Percentiles rank a stretch among this genome's conserved stretches.
Evolutionary conservation across 2,113 vertebrate genomes (phyloP).

Genomic region (Butorides virescens): DNA sequence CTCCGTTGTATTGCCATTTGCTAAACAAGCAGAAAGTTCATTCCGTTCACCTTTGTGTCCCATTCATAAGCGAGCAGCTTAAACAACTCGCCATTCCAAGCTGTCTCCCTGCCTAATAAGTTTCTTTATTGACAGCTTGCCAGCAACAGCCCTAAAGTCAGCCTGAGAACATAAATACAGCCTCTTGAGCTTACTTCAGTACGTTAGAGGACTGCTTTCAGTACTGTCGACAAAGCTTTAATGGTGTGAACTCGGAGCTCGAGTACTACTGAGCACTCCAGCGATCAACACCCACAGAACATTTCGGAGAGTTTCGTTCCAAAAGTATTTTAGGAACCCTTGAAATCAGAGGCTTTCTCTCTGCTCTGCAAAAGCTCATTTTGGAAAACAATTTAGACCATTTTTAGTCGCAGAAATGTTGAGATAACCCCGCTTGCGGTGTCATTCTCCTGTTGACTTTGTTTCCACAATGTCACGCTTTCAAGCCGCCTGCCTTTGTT

Average conservation of each 20-base stretch:
- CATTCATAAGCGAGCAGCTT: not conserved
- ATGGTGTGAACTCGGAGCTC: conserved; percentile 36
- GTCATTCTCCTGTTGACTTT: not conserved
- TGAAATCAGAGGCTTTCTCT: conserved; percentile 67
- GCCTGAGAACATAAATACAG: conserved; percentile 59
- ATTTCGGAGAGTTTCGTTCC: conserved; percentile 20
- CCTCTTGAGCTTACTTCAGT: conserved; percentile 46
- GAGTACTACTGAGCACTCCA: conserved; percentile 53
- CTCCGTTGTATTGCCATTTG: not conserved
- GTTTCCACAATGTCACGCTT: not conserved
- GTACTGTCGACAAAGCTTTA: conserved; percentile 50
- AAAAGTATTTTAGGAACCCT: conserved; percentile 62
- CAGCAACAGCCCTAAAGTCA: conserved; percentile 59
- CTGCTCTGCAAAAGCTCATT: conserved; percentile 36
- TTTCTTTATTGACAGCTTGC: conserved; percentile 52
- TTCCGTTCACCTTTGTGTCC: conserved; percentile 35
- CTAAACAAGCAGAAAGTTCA: not conserved
- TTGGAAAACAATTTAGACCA: conserved; percentile 44
- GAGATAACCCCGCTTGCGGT: not conserved
- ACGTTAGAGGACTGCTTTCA: conserved; percentile 28
- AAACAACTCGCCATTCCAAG: conserved; percentile 33
- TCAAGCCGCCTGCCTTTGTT: not conserved
- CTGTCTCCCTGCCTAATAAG: conserved; percentile 46
- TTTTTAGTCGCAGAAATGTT: conserved; percentile 37
- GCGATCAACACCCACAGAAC: conserved; percentile 46